Base-by-base conservation (phyloP, 2,113 vertebrate species). In the Mungos mungo region DNA sequence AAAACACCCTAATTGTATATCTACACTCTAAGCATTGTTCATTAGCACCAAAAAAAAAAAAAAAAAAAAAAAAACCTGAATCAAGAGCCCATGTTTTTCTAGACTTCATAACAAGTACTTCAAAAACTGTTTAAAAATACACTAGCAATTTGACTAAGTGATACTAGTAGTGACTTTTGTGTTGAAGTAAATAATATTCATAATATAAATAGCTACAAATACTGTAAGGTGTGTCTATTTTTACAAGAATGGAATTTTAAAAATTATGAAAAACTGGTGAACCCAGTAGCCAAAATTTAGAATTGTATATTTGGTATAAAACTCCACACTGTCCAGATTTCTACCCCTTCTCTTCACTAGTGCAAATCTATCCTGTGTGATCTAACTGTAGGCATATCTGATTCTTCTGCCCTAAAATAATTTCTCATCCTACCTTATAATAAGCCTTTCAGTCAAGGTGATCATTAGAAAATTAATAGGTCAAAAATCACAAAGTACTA, bases 91-190 rank as follows among this genome's bases (percentile, higher is more conserved):
- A 2, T 84, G 23, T 18, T 87, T 21, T 38, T 35, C 16, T 13
- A 63, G 50, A 84, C 9, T 96, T 90, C 1, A 27, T 86, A 60
- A 29, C 7, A 66, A 27, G 3, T 57, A 80, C 77, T 84, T 92
- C 50, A 60, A 66, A 95, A 68, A 35, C n/a, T 87, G 72, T 79
- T 79, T 87, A 60, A 88, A 97, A 80, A n/a, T 90, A 15, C 3
- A 72, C 33, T 86, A 71, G 13, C 16, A n/a, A 81, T 76, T 38
- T 68, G 76, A 71, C 35, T 88, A 65, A 88, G 3, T 3, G 25
- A 60, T 88, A 7, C 57, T 68, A 81, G 31, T 57, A 60, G 60
- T 71, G 57, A 60, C 11, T 72, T 57, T 10, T 74, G 15, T 25
- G 25, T 76, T 96, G 35, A 93, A 93, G 81, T 93, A 82, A 69